These are phyloP conservation scores for Ridgeia piscesae DNA, from an alignment of 1,140 invertebrate species.

Conservation along the genomic window DNA sequence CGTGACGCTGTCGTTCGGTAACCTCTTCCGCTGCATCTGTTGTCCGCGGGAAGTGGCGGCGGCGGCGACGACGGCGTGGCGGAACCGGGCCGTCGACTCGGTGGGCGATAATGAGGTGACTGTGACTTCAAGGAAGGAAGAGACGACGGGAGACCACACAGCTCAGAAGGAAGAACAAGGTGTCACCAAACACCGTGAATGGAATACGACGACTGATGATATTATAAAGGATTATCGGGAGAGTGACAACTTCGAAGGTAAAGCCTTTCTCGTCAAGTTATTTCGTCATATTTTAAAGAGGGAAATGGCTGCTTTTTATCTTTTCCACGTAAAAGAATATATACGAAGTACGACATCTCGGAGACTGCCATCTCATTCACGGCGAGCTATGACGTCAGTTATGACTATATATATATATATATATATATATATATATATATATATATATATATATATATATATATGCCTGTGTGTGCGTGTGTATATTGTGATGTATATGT, in stretches of 20 bases:
- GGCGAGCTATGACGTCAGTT: too few relatives aligned
- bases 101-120: not conserved
- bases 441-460: too few relatives aligned
- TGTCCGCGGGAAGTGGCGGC: conserved; percentile 27
- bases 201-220: not conserved
- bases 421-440: too few relatives aligned
- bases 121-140: not conserved
- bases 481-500: too few relatives aligned
- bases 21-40: conserved; percentile 37
- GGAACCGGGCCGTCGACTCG: not conserved
- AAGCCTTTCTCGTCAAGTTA: not conserved
- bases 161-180: not conserved
- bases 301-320: too few relatives aligned
- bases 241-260: not conserved
- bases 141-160: not conserved
- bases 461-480: too few relatives aligned
- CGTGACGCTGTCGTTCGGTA: conserved; percentile 31
- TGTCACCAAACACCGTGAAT: not conserved
- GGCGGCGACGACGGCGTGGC: not conserved
- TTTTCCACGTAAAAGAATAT: too few relatives aligned
- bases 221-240: not conserved
- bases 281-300: not conserved
- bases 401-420: too few relatives aligned
- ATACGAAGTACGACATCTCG: too few relatives aligned
- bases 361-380: too few relatives aligned